Conservation (phyloP, 2,888 invertebrate species). For the Tortricodes alternella region DNA sequence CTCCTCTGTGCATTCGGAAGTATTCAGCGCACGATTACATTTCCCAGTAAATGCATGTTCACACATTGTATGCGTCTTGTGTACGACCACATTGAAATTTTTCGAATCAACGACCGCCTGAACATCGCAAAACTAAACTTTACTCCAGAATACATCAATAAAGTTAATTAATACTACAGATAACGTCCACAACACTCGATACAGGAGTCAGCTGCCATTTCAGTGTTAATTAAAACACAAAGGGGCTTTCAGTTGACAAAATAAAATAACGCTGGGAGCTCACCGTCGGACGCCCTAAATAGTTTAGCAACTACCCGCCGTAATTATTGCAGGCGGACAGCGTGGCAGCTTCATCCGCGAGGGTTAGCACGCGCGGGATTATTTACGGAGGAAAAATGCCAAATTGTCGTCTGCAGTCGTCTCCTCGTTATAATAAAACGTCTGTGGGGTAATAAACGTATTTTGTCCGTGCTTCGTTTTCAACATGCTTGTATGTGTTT, state of each 20-base stretch:
- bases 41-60: slow-evolving; percentile 10
- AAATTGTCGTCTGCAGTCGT: slow-evolving; percentile 12
- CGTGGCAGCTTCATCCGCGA: slow-evolving; percentile 32
- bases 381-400: slow-evolving; percentile 9
- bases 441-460: slow-evolving; percentile 5
- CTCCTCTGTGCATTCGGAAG: slow-evolving; percentile 41
- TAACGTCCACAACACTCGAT: slow-evolving; percentile 41
- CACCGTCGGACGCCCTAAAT: slow-evolving; percentile 62
- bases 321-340: slow-evolving; percentile 57
- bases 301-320: slow-evolving; percentile 57
- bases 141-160: slow-evolving; percentile 26
- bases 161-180: slow-evolving; percentile 25
- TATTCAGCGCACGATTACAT: slow-evolving; percentile 25
- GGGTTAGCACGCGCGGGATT: slow-evolving; percentile 24
- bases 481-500: not conserved
- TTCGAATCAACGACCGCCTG: slow-evolving; percentile 7
- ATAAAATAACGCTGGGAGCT: slow-evolving; percentile 56
- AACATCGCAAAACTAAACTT: slow-evolving; percentile 20
- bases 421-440: slow-evolving; percentile 11
- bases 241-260: slow-evolving; percentile 59
- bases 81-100: slow-evolving; percentile 15
- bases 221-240: slow-evolving; percentile 71
- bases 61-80: slow-evolving; percentile 8
- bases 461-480: slow-evolving; percentile 16
- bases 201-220: slow-evolving; percentile 28